Evolutionary conservation across 2,113 vertebrate genomes (phyloP).

Genomic region (Sylvietta virens): DNA sequence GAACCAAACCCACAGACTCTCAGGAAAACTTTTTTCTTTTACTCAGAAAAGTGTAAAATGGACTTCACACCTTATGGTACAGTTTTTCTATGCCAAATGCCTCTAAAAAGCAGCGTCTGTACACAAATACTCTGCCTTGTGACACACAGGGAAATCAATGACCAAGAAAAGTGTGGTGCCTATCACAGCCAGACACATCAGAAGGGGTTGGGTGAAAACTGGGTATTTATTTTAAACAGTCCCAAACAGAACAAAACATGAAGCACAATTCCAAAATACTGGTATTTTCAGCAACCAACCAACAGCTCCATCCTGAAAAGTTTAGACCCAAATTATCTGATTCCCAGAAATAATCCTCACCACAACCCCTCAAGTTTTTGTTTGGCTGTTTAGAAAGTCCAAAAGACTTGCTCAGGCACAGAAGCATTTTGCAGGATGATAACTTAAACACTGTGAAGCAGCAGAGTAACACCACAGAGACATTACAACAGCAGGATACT

Average conservation of each 20-base stretch:
- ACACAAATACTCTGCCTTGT: neutral
- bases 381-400: neutral
- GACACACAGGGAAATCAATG: neutral
- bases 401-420: neutral
- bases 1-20: neutral
- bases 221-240: neutral
- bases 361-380: neutral
- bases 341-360: neutral
- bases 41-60: neutral
- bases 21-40: no score
- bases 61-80: neutral
- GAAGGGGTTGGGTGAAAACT: neutral
- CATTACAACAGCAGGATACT: slow-evolving; percentile 18
- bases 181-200: neutral
- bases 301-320: neutral
- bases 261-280: neutral
- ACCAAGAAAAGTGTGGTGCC: neutral
- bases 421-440: slow-evolving; percentile 9
- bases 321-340: neutral
- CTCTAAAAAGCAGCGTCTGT: neutral
- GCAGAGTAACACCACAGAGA: neutral
- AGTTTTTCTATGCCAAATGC: neutral
- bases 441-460: slow-evolving; percentile 6
- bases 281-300: neutral
- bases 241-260: neutral